These are phyloP conservation scores for Luidia sarsii DNA, from an alignment of 53 echinoderm and acorn worm genomes.

Conservation along the genomic window DNA sequence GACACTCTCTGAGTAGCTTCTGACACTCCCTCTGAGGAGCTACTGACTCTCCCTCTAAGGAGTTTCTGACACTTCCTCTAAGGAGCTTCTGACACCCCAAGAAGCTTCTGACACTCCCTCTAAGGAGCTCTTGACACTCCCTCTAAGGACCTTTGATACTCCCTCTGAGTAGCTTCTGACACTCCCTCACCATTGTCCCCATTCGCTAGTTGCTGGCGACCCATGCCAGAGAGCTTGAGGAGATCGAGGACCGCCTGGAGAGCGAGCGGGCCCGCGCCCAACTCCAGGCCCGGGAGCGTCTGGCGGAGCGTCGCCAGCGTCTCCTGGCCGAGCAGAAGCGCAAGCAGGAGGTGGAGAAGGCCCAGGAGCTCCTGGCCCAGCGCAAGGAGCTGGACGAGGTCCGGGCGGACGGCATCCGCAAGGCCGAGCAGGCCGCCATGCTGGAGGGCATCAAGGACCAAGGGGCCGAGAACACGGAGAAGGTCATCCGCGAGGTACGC, in stretches of 20 bases:
- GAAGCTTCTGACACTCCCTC: background rate
- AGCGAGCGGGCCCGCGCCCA: constrained; percentile 69
- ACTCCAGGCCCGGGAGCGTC: constrained; percentile 69
- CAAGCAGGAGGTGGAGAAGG: constrained; percentile 84
- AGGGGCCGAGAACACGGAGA: constrained; percentile 86
- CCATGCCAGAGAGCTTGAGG: constrained; percentile 91
- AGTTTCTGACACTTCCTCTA: background rate
- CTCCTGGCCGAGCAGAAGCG: constrained; percentile 74
- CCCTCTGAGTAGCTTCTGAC: too few relatives aligned
- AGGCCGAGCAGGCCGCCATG: constrained; percentile 83
- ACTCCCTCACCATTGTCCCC: background rate
- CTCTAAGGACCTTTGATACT: background rate
- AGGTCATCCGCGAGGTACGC: constrained; percentile 84
- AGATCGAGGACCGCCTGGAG: constrained; percentile 89
- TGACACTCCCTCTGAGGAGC: too few relatives aligned
- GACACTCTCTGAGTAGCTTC: too few relatives aligned
- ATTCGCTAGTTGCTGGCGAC: constrained; percentile 64
- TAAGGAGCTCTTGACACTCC: too few relatives aligned
- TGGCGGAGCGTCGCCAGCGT: constrained; percentile 74
- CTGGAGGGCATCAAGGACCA: constrained; percentile 80
- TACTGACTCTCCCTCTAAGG: background rate
- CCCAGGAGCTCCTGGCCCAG: constrained; percentile 82
- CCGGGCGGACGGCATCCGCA: constrained; percentile 75
- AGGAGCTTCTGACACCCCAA: too few relatives aligned
- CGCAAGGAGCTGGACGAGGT: constrained; percentile 92